Percentiles rank a stretch among this genome's conserved stretches.
Evolutionary conservation across 2,797 vertebrate species (phyloP).

Genomic region (Molothrus ater): DNA sequence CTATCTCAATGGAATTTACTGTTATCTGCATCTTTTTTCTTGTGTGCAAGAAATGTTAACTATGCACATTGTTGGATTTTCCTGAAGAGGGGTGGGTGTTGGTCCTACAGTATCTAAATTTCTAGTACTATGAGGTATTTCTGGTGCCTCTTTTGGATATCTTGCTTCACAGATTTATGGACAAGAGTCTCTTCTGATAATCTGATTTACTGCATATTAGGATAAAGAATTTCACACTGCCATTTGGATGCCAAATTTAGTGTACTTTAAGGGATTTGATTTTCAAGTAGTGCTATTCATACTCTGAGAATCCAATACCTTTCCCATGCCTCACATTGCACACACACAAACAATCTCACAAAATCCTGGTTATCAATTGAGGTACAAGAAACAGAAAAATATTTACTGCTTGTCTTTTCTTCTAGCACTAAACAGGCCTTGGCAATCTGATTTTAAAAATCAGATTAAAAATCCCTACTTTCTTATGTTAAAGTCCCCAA

Average conservation of each 20-base stretch:
- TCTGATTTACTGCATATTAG: neutral
- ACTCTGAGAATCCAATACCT: neutral
- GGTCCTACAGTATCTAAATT: neutral
- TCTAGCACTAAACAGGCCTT: neutral
- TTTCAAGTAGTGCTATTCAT: conserved; percentile 3
- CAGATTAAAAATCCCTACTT: neutral
- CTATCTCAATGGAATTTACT: neutral
- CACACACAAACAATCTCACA: neutral
- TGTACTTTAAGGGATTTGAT: neutral
- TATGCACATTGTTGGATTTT: neutral
- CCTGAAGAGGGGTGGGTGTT: neutral
- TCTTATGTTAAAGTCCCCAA: neutral
- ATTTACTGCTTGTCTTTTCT: neutral
- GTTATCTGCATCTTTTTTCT: neutral
- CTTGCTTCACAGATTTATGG: conserved; percentile 4
- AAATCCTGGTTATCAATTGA: neutral
- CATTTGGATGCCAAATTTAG: neutral
- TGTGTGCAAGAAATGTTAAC: neutral
- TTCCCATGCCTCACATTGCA: neutral
- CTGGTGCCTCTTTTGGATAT: neutral
- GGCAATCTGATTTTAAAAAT: neutral
- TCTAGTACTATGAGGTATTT: neutral
- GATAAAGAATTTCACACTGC: conserved; percentile 24
- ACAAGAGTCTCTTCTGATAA: neutral
- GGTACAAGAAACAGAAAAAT: neutral